Percentiles rank a stretch among this genome's conserved stretches.
These are phyloP conservation scores for Puntigrus tetrazona DNA, from an alignment of 2,113 vertebrate genomes.

Conservation along the genomic window DNA sequence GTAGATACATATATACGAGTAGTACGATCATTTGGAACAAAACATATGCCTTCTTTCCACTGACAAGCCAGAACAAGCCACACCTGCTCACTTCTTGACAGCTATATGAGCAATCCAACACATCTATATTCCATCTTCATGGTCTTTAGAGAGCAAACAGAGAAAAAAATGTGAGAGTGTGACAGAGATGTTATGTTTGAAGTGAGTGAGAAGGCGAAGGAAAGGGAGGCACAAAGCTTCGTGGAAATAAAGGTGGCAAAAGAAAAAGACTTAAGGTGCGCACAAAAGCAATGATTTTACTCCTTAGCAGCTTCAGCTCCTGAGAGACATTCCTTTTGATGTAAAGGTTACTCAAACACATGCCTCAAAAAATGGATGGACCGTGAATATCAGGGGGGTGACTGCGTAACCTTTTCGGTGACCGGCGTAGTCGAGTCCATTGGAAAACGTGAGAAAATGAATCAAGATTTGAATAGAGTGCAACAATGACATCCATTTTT, in stretches of 20 bases:
- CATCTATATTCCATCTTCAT: slow-evolving; percentile 19
- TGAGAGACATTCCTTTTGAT: slow-evolving; percentile 46
- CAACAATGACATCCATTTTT: not conserved
- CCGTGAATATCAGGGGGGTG: slow-evolving; percentile 27
- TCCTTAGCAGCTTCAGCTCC: slow-evolving; percentile 10
- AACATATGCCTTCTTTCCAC: not conserved
- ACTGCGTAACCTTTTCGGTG: slow-evolving; percentile 47
- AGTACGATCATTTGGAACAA: not conserved
- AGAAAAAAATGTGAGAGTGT: not conserved
- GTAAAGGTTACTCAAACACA: slow-evolving; percentile 52
- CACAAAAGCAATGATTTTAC: slow-evolving; percentile 32
- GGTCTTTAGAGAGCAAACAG: slow-evolving; percentile 12
- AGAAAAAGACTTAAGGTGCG: not conserved
- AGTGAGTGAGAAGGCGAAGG: slow-evolving; percentile 9
- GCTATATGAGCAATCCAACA: not conserved
- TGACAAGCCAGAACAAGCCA: slow-evolving; percentile 3
- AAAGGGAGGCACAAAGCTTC: not conserved
- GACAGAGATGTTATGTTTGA: not conserved
- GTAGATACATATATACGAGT: not conserved
- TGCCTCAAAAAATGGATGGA: slow-evolving; percentile 28
- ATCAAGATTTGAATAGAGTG: not conserved
- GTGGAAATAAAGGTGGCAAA: not conserved
- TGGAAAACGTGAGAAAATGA: slow-evolving; percentile 6
- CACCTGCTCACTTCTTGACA: not conserved
- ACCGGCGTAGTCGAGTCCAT: not conserved